phyloP scores from a whole-genome alignment of 2,888 invertebrate species.

The Rhabditoides inermis region DNA sequence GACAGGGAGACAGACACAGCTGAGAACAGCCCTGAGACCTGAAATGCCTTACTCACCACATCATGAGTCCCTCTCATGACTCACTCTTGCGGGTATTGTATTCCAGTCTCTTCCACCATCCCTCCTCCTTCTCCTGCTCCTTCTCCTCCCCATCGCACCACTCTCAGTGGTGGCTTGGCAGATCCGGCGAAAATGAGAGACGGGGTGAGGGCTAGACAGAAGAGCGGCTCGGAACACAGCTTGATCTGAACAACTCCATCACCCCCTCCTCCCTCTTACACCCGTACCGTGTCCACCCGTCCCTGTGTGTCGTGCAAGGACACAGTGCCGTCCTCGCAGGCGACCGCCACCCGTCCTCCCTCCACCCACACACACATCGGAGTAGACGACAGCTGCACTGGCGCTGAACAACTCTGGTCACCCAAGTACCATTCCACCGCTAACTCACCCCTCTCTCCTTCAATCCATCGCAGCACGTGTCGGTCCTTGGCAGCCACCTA shows the following conservation, averaged over 20 bases:
- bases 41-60: too few relatives aligned
- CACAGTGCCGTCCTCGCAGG: not conserved
- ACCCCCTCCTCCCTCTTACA: not conserved
- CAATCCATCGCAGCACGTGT: slow-evolving; percentile 1
- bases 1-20: slow-evolving; percentile 13
- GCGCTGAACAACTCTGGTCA: not conserved
- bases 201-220: slow-evolving; percentile 9
- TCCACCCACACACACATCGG: slow-evolving; percentile 15
- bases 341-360: slow-evolving; percentile 10
- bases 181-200: slow-evolving; percentile 11
- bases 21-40: slow-evolving; percentile 14
- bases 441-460: too few relatives aligned
- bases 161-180: slow-evolving; percentile 14
- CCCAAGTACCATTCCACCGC: not conserved
- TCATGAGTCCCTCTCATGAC: too few relatives aligned
- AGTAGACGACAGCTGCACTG: not conserved
- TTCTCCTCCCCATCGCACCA: too few relatives aligned
- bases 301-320: too few relatives aligned
- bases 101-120: too few relatives aligned
- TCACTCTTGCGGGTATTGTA: too few relatives aligned
- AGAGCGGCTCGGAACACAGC: slow-evolving; percentile 9
- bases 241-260: slow-evolving; percentile 6
- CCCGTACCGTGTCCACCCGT: too few relatives aligned
- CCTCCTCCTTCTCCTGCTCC: too few relatives aligned
- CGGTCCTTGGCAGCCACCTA: not conserved